Evolutionary conservation across 1,140 invertebrate species (phyloP), one percentile per base, ranked within the genome.

Genomic region (Drosophila asahinai): DNA sequence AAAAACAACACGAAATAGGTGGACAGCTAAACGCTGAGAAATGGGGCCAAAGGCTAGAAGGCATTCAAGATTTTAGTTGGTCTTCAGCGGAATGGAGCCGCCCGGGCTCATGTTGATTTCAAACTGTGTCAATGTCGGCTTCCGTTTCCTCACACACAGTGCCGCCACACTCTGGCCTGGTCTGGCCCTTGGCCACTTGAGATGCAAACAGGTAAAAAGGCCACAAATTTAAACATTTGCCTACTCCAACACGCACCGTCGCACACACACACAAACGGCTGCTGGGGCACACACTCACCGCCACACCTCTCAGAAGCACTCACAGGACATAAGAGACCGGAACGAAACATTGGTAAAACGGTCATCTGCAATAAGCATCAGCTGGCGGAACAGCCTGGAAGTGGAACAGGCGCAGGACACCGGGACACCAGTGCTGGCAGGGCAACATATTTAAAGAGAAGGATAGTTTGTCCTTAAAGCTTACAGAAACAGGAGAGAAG

Each of bases 61-160:
- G 59, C 83, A 82, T 82, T 86, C 81, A 81, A 78, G 74, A 86
- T 80, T 74, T 81, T 48, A 59, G 49, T 42, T 55, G 80, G 65
- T 81, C 58, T 81, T 64, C 54, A 80, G 55, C 52, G 22, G 30
- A 67, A 51, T 51, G 62, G 27, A 57, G 49, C 61, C 51, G 55
- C 51, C 47, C 42, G 27, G 76, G 61, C 57, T 74, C 81, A 80
- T 82, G 86, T 86, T 86, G 79, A 86, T 81, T 74, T 81, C 81
- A 89, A 89, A 89, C 70, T 89, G 86, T 89, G 86, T 89, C 86
- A 89, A 89, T 89, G 86, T 86, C 86, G 86, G 67, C 81, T 90
- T 86, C 86, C 81, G 81, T 86, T 90, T 89, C 84, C 83, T 75
- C 52, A 52, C 55, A 40, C 42, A 40, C 67, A 48, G 22, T 25